Conservation (phyloP, 1,140 invertebrate genomes). For the Cotesia vestalis region DNA sequence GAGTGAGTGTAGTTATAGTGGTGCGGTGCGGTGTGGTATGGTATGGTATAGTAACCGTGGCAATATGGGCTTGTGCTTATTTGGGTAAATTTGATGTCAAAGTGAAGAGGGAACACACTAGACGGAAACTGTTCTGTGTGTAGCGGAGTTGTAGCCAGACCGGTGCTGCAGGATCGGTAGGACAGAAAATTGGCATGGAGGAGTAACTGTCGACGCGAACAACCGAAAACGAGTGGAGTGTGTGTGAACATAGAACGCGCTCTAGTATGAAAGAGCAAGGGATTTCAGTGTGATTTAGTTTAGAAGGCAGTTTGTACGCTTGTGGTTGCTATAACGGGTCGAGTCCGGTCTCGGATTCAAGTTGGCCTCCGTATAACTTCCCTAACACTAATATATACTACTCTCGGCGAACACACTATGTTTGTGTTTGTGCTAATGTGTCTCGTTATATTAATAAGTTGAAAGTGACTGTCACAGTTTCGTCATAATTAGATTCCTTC, state of each 20-base stretch:
- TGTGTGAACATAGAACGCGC: neutral
- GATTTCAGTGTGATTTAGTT: slow-evolving; percentile 43
- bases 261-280: slow-evolving; percentile 31
- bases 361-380: slow-evolving; percentile 22
- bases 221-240: neutral
- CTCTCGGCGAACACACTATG: slow-evolving; percentile 7
- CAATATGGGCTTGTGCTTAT: no score
- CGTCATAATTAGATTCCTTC: no score
- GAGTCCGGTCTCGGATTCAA: slow-evolving; percentile 28
- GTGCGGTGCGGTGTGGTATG: no score
- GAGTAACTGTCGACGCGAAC: neutral
- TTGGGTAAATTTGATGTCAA: no score
- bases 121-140: no score
- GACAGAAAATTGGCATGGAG: neutral
- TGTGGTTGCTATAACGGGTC: slow-evolving; percentile 32
- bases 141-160: no score
- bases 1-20: no score
- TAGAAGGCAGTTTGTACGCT: slow-evolving; percentile 43
- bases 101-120: no score
- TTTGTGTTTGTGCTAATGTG: neutral
- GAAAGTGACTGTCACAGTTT: no score
- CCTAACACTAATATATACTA: neutral
- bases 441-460: no score
- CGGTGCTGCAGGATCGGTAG: no score
- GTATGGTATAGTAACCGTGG: no score